Percentiles rank a stretch among this genome's conserved stretches.
phyloP scores from a whole-genome alignment of 2,888 invertebrate species.

The Coenonympha glycerion region DNA sequence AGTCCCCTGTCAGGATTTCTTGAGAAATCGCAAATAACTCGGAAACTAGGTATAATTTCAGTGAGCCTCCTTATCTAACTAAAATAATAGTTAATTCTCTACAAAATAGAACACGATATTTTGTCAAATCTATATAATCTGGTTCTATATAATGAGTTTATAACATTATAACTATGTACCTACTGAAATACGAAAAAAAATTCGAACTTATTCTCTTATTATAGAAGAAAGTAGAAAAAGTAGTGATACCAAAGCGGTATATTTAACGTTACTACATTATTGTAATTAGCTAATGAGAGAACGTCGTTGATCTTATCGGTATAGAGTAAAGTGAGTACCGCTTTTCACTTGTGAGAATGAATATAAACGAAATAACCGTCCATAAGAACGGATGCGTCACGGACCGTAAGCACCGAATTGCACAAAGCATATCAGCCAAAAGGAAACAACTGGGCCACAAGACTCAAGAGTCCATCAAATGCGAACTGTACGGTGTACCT shows the following conservation, averaged over 20 bases:
- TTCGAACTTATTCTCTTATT: neutral
- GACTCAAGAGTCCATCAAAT: constrained; percentile 43
- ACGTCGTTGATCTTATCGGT: constrained; percentile 4
- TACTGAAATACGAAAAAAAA: neutral
- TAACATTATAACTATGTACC: no score
- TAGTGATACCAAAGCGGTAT: neutral
- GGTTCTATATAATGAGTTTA: no score
- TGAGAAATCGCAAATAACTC: no score
- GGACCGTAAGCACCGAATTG: constrained; percentile 45
- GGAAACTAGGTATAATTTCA: no score
- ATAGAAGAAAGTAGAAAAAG: neutral
- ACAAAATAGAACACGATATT: no score
- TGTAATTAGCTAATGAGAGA: constrained; percentile 5
- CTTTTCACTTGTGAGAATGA: constrained; percentile 22
- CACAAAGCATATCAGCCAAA: constrained; percentile 41
- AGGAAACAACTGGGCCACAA: constrained; percentile 48
- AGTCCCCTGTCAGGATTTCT: no score
- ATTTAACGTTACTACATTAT: neutral
- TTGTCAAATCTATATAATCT: no score
- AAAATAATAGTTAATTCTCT: no score
- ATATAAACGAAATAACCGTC: constrained; percentile 21
- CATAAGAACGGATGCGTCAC: constrained; percentile 40
- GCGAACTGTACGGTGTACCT: constrained; percentile 47
- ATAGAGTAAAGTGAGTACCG: neutral
- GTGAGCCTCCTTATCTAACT: no score